Conservation (phyloP, 1,140 invertebrate species). For the Drosophila tristis region DNA sequence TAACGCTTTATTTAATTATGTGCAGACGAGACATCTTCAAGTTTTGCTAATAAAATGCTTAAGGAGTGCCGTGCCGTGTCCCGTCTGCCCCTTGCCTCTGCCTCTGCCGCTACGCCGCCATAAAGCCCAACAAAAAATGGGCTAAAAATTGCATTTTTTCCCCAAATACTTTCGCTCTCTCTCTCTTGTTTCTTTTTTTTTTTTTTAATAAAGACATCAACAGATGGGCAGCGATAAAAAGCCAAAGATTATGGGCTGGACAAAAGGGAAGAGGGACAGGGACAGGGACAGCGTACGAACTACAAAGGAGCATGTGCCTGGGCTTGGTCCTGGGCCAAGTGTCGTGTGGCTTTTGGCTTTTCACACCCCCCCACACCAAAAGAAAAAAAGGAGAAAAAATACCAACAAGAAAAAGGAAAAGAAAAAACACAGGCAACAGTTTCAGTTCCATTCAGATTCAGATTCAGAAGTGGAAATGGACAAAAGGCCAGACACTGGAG, state of each 20-base stretch:
- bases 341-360: slow-evolving; percentile 73
- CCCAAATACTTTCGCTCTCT: slow-evolving; percentile 20
- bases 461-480: slow-evolving; percentile 32
- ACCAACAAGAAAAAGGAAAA: neutral
- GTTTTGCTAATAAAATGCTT: slow-evolving; percentile 81
- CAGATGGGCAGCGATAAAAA: slow-evolving; percentile 80
- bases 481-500: slow-evolving; percentile 58
- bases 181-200: slow-evolving; percentile 17
- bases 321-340: slow-evolving; percentile 26
- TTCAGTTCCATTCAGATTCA: slow-evolving; percentile 60
- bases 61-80: slow-evolving; percentile 41
- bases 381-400: slow-evolving; percentile 3
- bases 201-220: slow-evolving; percentile 83
- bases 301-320: slow-evolving; percentile 26
- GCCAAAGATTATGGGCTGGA: slow-evolving; percentile 75
- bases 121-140: slow-evolving; percentile 80
- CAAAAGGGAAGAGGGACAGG: slow-evolving; percentile 42
- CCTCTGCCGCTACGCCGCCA: slow-evolving; percentile 46
- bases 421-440: slow-evolving; percentile 33
- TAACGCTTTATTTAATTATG: slow-evolving; percentile 84
- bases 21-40: slow-evolving; percentile 76
- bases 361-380: slow-evolving; percentile 48
- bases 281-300: slow-evolving; percentile 30
- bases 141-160: slow-evolving; percentile 74
- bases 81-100: no score